These are phyloP conservation scores for Syngnathus rostellatus DNA, from an alignment of 2,797 vertebrate species.

Conservation along the genomic window DNA sequence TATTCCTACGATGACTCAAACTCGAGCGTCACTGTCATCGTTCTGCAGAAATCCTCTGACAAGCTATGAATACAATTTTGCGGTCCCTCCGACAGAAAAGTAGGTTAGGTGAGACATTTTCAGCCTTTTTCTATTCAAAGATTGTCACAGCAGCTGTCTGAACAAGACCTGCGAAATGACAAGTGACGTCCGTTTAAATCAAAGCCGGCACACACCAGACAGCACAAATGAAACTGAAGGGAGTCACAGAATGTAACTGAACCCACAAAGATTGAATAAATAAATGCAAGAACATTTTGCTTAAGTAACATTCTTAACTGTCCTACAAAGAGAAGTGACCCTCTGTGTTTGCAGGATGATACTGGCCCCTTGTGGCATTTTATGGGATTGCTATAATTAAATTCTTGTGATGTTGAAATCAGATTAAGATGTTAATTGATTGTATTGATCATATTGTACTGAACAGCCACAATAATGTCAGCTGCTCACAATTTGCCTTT, in stretches of 20 bases:
- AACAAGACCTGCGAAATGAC: background rate
- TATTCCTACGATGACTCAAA: background rate
- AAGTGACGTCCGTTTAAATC: background rate
- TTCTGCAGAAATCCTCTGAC: slow-evolving; percentile 42
- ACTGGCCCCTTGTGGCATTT: too few species aligned
- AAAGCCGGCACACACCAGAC: background rate
- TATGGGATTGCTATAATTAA: too few species aligned
- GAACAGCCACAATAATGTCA: too few species aligned
- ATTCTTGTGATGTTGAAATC: too few species aligned
- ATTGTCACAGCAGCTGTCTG: slow-evolving; percentile 1
- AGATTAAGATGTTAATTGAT: too few species aligned
- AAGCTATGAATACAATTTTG: slow-evolving; percentile 65
- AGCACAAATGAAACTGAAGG: background rate
- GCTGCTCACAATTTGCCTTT: too few species aligned
- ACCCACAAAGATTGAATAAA: background rate
- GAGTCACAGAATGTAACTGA: background rate
- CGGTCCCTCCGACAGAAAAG: background rate
- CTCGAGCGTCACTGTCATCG: slow-evolving; percentile 42
- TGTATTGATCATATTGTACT: too few species aligned
- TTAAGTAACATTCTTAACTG: background rate
- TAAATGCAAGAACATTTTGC: background rate
- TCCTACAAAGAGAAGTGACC: too few species aligned
- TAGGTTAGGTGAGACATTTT: slow-evolving; percentile 25
- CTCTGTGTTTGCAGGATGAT: too few species aligned
- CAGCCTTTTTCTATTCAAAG: slow-evolving; percentile 15